Evolutionary conservation across 2,797 vertebrate species (phyloP).

Genomic region (Peromyscus melanophrys): DNA sequence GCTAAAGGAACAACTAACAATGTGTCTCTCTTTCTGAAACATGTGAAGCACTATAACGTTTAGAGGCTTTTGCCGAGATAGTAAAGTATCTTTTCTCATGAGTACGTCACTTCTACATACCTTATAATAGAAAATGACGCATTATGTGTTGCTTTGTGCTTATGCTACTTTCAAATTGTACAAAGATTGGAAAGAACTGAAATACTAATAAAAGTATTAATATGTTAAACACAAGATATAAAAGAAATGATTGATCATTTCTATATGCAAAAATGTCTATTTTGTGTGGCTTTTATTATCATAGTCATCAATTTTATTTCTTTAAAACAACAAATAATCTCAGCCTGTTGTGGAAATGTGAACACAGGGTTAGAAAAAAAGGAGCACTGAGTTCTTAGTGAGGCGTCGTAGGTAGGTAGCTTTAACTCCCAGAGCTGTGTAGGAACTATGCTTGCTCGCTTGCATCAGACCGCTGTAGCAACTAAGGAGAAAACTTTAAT

Average conservation of each 20-base stretch:
- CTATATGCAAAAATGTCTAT: neutral
- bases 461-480: neutral
- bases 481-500: constrained; percentile 20
- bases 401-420: neutral
- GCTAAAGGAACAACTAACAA: neutral
- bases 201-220: constrained; percentile 66
- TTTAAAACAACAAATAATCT: neutral
- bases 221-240: constrained; percentile 34
- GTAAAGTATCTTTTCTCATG: constrained; percentile 57
- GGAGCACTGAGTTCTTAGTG: neutral
- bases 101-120: constrained; percentile 70
- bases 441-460: neutral
- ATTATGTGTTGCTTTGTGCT: neutral
- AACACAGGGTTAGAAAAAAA: neutral
- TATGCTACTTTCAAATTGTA: constrained; percentile 73
- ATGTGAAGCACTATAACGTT: constrained; percentile 40
- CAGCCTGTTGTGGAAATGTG: neutral
- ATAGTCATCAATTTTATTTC: constrained; percentile 21
- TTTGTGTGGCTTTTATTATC: constrained; percentile 54
- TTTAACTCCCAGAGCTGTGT: neutral
- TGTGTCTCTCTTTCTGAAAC: constrained; percentile 33
- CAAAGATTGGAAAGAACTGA: constrained; percentile 76
- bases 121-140: constrained; percentile 49
- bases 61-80: constrained; percentile 31
- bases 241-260: constrained; percentile 34